Percentiles rank a stretch among this genome's conserved stretches.
These are phyloP conservation scores for Benitochromis conjunctus DNA, from an alignment of 2,113 vertebrate genomes.

Conservation along the genomic window DNA sequence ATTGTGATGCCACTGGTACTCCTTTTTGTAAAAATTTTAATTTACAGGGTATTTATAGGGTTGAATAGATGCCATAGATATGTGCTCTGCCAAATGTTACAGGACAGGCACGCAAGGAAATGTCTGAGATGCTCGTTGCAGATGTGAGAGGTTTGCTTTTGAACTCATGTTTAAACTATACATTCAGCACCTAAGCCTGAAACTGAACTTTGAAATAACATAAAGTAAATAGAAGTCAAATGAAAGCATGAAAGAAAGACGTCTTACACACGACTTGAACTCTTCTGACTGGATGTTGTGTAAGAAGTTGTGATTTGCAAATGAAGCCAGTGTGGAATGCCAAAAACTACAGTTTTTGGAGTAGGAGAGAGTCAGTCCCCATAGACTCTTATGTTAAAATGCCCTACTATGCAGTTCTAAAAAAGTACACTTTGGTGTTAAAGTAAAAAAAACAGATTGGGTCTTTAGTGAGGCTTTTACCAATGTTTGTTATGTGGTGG, in stretches of 20 bases:
- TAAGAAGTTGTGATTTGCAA: neutral
- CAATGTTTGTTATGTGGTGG: neutral
- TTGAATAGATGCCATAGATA: neutral
- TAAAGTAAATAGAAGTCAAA: neutral
- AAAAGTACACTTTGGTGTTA: neutral
- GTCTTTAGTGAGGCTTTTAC: neutral
- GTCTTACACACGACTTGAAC: neutral
- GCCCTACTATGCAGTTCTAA: neutral
- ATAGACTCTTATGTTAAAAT: neutral
- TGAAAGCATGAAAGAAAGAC: neutral
- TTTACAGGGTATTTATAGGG: too few species aligned
- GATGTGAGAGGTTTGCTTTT: neutral
- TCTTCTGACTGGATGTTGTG: neutral
- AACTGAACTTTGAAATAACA: neutral
- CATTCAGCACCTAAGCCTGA: neutral
- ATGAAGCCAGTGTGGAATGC: neutral
- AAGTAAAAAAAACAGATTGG: neutral
- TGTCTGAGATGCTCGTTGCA: neutral
- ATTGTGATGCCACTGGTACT: neutral
- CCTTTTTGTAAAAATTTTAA: neutral
- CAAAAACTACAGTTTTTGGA: neutral
- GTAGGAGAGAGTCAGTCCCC: neutral
- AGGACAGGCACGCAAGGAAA: neutral
- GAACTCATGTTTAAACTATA: neutral
- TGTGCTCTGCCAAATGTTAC: neutral